Evolutionary conservation across 2,888 invertebrate species (phyloP), one percentile per base, ranked within the genome.

Genomic region (Melitaea athalia): DNA sequence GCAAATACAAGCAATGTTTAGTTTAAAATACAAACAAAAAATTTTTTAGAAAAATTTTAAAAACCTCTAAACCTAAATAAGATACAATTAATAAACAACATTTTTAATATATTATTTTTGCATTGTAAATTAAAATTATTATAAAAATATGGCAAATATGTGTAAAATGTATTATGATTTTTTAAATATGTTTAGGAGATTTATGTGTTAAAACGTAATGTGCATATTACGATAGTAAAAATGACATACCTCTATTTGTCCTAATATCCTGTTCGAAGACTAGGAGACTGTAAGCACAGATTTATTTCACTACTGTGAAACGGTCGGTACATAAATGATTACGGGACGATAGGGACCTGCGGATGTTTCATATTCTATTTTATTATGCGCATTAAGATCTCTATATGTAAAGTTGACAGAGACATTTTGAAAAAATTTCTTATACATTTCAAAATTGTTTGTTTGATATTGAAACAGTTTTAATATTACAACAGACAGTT

Each of bases 341-440:
- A 65, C 80, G 78, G 82, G 81, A 85, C 76, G 78, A 76, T 76
- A 76, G 80, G 79, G 77, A 75, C 75, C 63, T 59, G 66, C 76
- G 82, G 80, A 83, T 79, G 75, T 67, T 66, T 63, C 64, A 53
- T 71, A 69, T 15, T 78, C 74, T 76, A 78, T 76, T 82, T 79
- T 76, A 79, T 77, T 78, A 78, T 55, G 24, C 53, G 53, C 55
- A 52, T 61, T 55, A 63, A 67, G 68, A 64, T 66, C 59, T 73
- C 33, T 15, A 17, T 42, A 49, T 63, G 69, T 72, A 72, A 59
- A 52, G 69, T 55, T 38, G 50, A 69, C 64, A 72, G 47, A 63
- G 15, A 68, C 42, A 45, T 45, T n/a, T 24, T 38, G 5, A 55
- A 52, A 1, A 14, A 31, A 49, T 49, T 33, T 55, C 33, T 55